Base-by-base conservation (phyloP, 1,140 invertebrate species). In the Phthorimaea operculella region DNA sequence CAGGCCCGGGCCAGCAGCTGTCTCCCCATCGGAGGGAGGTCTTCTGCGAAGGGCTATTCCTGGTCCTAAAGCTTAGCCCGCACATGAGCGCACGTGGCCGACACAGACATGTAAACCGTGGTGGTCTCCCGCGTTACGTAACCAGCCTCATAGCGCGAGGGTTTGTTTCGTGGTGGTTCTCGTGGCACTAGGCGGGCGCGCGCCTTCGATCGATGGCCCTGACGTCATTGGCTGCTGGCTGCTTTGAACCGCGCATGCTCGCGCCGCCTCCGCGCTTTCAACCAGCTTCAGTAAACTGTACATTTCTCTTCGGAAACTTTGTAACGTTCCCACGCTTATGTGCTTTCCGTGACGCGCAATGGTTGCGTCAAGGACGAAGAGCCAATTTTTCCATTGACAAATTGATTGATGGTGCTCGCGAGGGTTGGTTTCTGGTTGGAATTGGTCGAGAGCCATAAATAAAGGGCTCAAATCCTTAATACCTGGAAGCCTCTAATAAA, bases 11-110 rank as follows among this genome's bases (percentile, higher is more conserved):
- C 65, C 63, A 58, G 86, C 94, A 96, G 88, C 94, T 95, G 87
- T 96, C 95, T 79, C 94, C 94, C 94, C 95, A 96, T 86, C 95
- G 91, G 67, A 96, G 91, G 83, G 93, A 95, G 85, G 94, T 96
- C 90, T 96, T 96, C 88, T 96, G 94, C 86, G 94, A 96, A 88
- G 95, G 94, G 89, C 93, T 95, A 88, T 96, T 96, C 87, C 93
- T 92, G 82, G 94, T 96, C 89, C 91, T 96, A 92, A 96, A 96
- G 87, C 90, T 93, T 91, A 95, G 90, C 88, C 93, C 92, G 89
- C 92, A 95, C 94, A 96, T 96, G 92, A 90, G 92, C 91, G 87
- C 87, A 64, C 70, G 66, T 58, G 44, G 47, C 54, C 54, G 71
- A 74, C 73, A 55, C 66, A 63, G 70, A 76, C 72, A 74, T 70